Evolutionary conservation across 2,797 vertebrate species (phyloP).

Genomic region (Gorsachius magnificus): DNA sequence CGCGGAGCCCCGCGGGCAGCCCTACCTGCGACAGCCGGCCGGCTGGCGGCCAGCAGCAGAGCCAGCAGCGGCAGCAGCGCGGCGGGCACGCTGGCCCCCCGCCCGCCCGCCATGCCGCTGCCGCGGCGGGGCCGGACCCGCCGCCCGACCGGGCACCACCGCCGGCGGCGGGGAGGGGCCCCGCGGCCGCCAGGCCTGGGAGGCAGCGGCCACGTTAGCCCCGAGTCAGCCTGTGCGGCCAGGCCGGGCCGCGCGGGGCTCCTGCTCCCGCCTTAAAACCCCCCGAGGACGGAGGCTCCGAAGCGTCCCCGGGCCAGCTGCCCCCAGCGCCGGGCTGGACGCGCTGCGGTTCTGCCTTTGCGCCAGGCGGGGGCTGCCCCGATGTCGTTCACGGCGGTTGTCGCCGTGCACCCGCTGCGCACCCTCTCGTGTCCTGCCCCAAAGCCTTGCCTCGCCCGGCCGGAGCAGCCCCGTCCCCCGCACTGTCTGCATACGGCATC

Average conservation of each 20-base stretch:
- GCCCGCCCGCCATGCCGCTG: neutral
- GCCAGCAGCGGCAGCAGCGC: neutral
- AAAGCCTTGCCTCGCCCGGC: neutral
- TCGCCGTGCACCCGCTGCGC: accelerated
- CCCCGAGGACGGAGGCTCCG: neutral
- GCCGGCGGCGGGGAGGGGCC: no score
- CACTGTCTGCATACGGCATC: accelerated
- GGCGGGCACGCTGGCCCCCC: neutral
- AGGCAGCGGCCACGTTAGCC: accelerated
- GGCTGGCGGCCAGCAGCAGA: neutral
- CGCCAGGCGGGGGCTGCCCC: accelerated
- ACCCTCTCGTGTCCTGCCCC: accelerated
- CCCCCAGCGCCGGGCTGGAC: no score
- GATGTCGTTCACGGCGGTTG: accelerated
- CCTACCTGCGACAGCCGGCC: slow-evolving; percentile 6
- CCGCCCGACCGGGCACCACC: neutral
- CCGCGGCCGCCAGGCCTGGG: neutral
- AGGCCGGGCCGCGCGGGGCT: accelerated
- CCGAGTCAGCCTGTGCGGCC: accelerated
- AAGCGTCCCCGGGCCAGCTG: accelerated
- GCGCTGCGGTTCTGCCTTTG: accelerated
- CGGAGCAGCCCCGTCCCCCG: accelerated
- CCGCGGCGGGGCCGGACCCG: neutral
- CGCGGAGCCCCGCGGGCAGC: neutral
- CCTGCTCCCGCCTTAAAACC: no score